phyloP scores from a whole-genome alignment of 1,140 invertebrate genomes.

The Ectropis grisescens region DNA sequence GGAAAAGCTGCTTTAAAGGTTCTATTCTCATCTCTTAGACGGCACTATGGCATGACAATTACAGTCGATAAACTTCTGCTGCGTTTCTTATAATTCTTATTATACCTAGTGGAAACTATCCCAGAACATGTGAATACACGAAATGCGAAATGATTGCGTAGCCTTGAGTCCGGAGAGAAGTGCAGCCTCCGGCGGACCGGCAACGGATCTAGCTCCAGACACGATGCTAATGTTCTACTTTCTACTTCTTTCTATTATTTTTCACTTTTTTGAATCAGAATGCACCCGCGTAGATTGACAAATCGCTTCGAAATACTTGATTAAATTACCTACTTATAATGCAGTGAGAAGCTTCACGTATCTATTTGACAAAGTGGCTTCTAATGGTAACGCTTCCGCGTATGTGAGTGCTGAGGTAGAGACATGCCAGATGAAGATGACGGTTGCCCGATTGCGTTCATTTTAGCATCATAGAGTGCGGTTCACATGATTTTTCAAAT shows the following conservation, averaged over 20 bases:
- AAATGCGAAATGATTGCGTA: constrained; percentile 49
- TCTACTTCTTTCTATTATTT: constrained; percentile 60
- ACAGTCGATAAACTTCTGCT: constrained; percentile 65
- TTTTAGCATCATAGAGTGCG: constrained; percentile 47
- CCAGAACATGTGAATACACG: constrained; percentile 63
- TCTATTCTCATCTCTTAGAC: constrained; percentile 66
- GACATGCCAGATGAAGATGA: background rate
- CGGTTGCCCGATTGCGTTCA: constrained; percentile 21
- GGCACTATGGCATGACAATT: constrained; percentile 68
- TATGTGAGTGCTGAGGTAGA: constrained; percentile 41
- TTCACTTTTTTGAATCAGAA: constrained; percentile 61
- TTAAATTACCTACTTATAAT: constrained; percentile 28
- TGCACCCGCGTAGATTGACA: constrained; percentile 59
- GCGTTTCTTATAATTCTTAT: constrained; percentile 66
- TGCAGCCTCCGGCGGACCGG: constrained; percentile 42
- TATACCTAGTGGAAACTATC: constrained; percentile 55
- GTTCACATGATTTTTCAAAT: constrained; percentile 45
- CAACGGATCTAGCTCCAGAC: constrained; percentile 54
- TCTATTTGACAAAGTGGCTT: constrained; percentile 42
- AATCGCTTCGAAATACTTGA: constrained; percentile 44
- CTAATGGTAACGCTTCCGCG: constrained; percentile 52
- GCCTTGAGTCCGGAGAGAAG: constrained; percentile 44
- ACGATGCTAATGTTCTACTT: constrained; percentile 59
- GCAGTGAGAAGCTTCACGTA: constrained; percentile 53
- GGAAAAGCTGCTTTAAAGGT: constrained; percentile 70